phyloP scores from a whole-genome alignment of 2,113 vertebrate species.

The Calyptomena viridis region DNA sequence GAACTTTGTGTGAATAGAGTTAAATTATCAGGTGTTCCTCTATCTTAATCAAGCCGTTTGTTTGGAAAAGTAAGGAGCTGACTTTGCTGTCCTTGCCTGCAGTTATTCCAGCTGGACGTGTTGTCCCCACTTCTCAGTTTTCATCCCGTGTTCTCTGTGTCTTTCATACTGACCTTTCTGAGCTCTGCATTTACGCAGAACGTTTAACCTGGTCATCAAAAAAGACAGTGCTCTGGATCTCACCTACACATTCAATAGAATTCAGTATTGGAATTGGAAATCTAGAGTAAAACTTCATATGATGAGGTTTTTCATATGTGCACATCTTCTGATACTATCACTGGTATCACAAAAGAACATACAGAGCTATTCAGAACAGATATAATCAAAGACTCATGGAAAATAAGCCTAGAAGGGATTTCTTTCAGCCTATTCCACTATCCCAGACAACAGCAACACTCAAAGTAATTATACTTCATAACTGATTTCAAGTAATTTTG shows the following conservation, averaged over 20 bases:
- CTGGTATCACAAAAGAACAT: not conserved
- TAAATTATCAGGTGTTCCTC: not conserved
- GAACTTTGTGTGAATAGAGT: not conserved
- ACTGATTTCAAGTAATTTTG: not conserved
- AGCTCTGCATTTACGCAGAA: not conserved
- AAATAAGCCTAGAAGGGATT: not conserved
- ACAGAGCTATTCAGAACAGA: not conserved
- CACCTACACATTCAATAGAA: not conserved
- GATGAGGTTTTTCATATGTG: not conserved
- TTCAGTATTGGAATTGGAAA: not conserved
- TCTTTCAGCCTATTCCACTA: not conserved
- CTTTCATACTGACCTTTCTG: not conserved
- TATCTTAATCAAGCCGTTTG: not conserved
- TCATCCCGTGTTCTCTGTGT: not conserved
- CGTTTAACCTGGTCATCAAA: fast-evolving
- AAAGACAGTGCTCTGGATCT: not conserved
- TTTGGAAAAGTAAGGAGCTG: not conserved
- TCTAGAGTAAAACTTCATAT: not conserved
- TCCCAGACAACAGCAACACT: not conserved
- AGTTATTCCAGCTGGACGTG: not conserved
- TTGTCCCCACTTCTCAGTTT: not conserved
- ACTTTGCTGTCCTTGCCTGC: not conserved
- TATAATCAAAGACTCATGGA: not conserved
- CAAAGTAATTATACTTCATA: not conserved
- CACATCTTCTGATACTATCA: not conserved